These are phyloP conservation scores for Orbicella faveolata DNA, from an alignment of 64 coral and sea anemone genomes.

Conservation along the genomic window DNA sequence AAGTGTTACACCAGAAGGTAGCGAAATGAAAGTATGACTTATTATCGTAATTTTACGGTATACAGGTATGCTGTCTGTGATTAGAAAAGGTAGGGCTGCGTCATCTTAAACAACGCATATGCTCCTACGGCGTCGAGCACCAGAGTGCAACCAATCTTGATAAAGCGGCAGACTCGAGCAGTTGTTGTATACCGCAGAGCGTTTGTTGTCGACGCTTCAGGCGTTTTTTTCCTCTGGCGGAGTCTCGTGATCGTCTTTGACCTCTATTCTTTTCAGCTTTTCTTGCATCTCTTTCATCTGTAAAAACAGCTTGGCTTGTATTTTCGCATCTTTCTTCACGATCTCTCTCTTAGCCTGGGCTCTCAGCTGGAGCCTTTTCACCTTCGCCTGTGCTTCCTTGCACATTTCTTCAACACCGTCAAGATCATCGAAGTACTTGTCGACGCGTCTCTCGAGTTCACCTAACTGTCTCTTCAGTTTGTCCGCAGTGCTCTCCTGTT, in stretches of 20 bases:
- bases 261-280: background rate
- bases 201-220: background rate
- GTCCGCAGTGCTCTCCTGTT: background rate
- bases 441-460: background rate
- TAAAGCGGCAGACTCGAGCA: background rate
- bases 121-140: conserved; percentile 7
- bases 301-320: background rate
- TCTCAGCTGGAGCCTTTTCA: background rate
- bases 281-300: conserved; percentile 6
- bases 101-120: background rate
- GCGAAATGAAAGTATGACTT: too few relatives aligned
- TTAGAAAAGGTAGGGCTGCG: background rate
- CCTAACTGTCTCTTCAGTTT: background rate
- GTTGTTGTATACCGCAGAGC: background rate
- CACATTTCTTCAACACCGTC: background rate
- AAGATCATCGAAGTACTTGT: background rate
- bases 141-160: conserved; percentile 12
- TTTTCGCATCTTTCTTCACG: background rate
- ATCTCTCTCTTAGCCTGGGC: background rate
- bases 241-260: background rate
- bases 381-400: background rate
- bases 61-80: too few relatives aligned
- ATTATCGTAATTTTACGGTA: too few relatives aligned
- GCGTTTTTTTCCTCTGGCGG: background rate
- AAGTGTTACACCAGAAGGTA: too few relatives aligned